Percentiles rank a stretch among this genome's conserved stretches.
Conservation (phyloP, 2,113 vertebrate genomes). For the Nicator chloris region DNA sequence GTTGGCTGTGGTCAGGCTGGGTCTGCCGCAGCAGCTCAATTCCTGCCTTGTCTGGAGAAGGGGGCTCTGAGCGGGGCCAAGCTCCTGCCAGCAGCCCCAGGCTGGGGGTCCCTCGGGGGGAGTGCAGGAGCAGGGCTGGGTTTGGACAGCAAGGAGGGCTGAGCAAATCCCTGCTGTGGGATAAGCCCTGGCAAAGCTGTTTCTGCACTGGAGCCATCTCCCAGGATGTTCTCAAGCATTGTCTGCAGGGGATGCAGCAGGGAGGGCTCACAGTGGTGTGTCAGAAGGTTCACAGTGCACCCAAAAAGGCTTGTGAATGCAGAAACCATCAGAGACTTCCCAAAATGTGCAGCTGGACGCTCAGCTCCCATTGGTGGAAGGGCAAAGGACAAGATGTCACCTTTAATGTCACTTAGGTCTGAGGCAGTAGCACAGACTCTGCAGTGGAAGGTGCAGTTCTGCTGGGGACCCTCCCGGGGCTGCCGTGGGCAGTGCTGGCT, state of each 20-base stretch:
- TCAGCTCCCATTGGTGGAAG: not conserved
- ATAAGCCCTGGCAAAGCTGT: rapidly evolving
- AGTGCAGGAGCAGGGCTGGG: not conserved
- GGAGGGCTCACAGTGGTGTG: rapidly evolving
- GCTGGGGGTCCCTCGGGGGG: not conserved
- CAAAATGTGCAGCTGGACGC: rapidly evolving
- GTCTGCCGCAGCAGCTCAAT: rapidly evolving
- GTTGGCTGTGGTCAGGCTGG: not conserved
- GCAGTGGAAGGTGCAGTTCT: rapidly evolving
- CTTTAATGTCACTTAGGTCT: rapidly evolving
- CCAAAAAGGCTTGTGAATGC: rapidly evolving
- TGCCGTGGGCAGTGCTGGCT: not conserved
- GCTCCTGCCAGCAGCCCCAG: not conserved
- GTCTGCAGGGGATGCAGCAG: not conserved
- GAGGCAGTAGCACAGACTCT: rapidly evolving
- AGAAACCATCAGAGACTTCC: not conserved
- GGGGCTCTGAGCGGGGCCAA: rapidly evolving
- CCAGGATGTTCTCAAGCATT: not conserved
- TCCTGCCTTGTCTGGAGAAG: not conserved
- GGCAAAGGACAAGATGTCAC: not conserved
- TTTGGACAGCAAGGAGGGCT: not conserved
- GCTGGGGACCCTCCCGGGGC: rapidly evolving
- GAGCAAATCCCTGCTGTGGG: not conserved
- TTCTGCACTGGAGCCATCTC: not conserved
- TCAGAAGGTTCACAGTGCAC: not conserved